Conservation (phyloP, 2,797 vertebrate genomes). For the Falco columbarius region DNA sequence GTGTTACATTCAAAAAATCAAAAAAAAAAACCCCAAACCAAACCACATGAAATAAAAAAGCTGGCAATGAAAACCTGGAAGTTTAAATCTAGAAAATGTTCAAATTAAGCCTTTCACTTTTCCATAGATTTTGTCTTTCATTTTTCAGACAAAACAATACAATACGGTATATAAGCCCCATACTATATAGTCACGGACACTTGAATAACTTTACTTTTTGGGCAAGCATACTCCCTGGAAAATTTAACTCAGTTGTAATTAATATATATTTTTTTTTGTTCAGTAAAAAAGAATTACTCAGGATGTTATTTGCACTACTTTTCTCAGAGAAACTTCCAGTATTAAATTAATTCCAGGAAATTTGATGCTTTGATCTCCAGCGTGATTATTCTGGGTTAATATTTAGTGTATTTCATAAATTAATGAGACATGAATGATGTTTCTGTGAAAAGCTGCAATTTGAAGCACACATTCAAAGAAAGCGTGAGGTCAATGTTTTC, state of each 20-base stretch:
- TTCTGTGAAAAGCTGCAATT: not conserved
- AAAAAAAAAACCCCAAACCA: no score
- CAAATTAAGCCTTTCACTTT: not conserved
- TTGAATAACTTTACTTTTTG: not conserved
- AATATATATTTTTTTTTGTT: not conserved
- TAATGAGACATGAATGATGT: not conserved
- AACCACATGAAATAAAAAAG: not conserved
- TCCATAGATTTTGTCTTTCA: not conserved
- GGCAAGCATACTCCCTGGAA: not conserved
- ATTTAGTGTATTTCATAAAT: not conserved
- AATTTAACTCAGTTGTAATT: not conserved
- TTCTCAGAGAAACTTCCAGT: not conserved
- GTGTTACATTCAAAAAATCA: no score
- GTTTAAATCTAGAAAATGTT: not conserved
- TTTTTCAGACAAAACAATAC: not conserved
- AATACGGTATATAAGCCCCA: accelerated
- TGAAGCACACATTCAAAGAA: not conserved
- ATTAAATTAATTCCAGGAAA: not conserved
- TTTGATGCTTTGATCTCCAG: not conserved
- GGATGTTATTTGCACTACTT: not conserved
- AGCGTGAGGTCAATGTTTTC: not conserved
- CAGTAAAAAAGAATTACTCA: not conserved
- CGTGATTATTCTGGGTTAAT: not conserved
- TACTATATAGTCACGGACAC: not conserved
- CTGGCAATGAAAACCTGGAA: not conserved